phyloP scores from a whole-genome alignment of 2,888 invertebrate species.

The Shargacucullia verbasci region DNA sequence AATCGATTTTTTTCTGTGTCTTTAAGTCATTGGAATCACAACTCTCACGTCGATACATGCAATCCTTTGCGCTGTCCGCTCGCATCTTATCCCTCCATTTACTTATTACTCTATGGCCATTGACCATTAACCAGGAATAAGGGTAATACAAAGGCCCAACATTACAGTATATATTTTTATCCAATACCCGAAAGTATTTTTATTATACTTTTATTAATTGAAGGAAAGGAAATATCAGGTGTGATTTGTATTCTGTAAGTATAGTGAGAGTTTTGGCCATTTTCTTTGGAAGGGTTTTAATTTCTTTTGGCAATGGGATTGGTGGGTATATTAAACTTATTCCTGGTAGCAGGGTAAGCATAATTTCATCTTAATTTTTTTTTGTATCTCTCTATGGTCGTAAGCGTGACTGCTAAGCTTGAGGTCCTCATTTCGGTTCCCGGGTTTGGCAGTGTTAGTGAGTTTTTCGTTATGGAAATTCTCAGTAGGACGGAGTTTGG shows the following conservation, averaged over 20 bases:
- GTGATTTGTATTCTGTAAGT: conserved; percentile 26
- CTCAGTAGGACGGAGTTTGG: no score
- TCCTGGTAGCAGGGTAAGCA: no score
- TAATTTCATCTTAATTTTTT: no score
- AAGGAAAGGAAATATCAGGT: conserved; percentile 22
- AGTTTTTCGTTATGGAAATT: no score
- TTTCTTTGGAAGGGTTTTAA: neutral
- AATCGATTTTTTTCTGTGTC: no score
- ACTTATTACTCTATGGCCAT: conserved; percentile 1
- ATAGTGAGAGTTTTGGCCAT: neutral
- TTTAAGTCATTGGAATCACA: no score
- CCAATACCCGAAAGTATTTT: conserved; percentile 32
- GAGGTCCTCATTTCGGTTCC: no score
- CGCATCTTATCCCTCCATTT: conserved; percentile 3
- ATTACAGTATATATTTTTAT: conserved; percentile 39
- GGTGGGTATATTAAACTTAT: neutral
- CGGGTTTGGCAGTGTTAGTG: no score
- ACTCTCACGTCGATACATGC: no score
- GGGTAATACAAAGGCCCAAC: conserved; percentile 21
- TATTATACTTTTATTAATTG: conserved; percentile 33
- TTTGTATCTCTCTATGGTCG: no score
- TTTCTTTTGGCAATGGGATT: neutral
- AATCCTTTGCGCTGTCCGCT: no score
- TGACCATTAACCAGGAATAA: conserved; percentile 29
- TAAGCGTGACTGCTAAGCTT: no score